These are phyloP conservation scores for Noturus placidus DNA, from an alignment of 2,113 vertebrate genomes.

Conservation along the genomic window DNA sequence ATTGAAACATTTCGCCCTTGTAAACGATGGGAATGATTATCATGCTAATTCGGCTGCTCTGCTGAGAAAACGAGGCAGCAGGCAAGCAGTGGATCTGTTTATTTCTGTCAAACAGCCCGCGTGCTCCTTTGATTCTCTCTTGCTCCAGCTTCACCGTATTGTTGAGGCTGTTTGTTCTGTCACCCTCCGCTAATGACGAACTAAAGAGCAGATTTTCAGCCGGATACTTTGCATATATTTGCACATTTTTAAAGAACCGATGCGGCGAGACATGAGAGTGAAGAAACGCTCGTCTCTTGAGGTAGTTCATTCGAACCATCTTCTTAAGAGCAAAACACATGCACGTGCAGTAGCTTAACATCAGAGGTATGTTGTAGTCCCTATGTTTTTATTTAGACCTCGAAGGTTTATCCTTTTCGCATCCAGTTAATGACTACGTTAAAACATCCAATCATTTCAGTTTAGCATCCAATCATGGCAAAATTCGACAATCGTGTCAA, in stretches of 20 bases:
- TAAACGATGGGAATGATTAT: constrained; percentile 88
- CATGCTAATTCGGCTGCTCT: constrained; percentile 72
- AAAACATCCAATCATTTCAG: not conserved
- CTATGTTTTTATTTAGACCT: not conserved
- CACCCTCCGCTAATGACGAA: constrained; percentile 46
- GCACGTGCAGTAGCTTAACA: not conserved
- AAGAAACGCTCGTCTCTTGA: constrained; percentile 7
- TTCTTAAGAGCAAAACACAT: constrained; percentile 9
- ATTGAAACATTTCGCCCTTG: constrained; percentile 92
- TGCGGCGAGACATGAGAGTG: not conserved
- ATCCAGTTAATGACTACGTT: not conserved
- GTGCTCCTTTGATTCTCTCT: constrained; percentile 42
- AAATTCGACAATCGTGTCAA: not conserved
- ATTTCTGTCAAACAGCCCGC: constrained; percentile 42
- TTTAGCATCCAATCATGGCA: not conserved
- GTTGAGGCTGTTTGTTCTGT: constrained; percentile 43
- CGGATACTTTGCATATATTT: constrained; percentile 50
- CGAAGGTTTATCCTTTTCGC: not conserved
- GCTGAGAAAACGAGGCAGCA: constrained; percentile 51
- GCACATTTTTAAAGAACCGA: constrained; percentile 43
- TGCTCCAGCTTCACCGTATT: constrained; percentile 33
- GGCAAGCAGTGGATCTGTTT: constrained; percentile 44
- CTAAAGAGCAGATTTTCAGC: constrained; percentile 50
- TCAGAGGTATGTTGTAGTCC: not conserved
- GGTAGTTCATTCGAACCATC: constrained; percentile 7